Evolutionary conservation across 1,140 invertebrate genomes (phyloP).

Genomic region (Papilio machaon): DNA sequence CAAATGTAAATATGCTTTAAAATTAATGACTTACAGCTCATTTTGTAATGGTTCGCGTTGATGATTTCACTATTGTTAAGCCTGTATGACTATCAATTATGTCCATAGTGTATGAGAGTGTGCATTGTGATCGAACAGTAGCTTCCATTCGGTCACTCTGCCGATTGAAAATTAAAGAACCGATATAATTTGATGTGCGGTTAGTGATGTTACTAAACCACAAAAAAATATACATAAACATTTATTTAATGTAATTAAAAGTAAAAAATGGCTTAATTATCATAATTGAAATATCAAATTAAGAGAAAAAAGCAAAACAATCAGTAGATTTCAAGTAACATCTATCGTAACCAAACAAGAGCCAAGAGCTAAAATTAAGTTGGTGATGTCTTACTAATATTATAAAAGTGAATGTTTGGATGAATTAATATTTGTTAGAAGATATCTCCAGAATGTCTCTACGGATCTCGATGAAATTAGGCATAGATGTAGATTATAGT

Average conservation of each 20-base stretch:
- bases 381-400: too few relatives aligned
- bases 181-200: conserved; percentile 75
- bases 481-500: too few relatives aligned
- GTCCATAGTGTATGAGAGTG: conserved; percentile 74
- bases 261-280: too few relatives aligned
- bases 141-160: conserved; percentile 72
- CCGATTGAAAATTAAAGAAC: conserved; percentile 81
- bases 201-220: conserved; percentile 63
- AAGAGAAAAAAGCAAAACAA: too few relatives aligned
- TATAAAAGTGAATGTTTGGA: too few relatives aligned
- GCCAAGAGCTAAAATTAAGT: too few relatives aligned
- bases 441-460: too few relatives aligned
- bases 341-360: too few relatives aligned
- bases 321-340: too few relatives aligned
- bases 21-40: conserved; percentile 46
- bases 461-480: too few relatives aligned
- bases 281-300: too few relatives aligned
- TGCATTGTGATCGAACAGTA: conserved; percentile 78
- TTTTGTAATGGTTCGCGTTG: conserved; percentile 44
- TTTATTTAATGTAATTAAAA: not conserved
- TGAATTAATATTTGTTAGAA: too few relatives aligned
- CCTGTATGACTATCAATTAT: conserved; percentile 81
- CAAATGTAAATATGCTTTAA: conserved; percentile 53
- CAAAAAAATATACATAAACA: not conserved
- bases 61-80: conserved; percentile 79